Base-by-base conservation (phyloP, 2,888 invertebrate species). In the Tipula unca region DNA sequence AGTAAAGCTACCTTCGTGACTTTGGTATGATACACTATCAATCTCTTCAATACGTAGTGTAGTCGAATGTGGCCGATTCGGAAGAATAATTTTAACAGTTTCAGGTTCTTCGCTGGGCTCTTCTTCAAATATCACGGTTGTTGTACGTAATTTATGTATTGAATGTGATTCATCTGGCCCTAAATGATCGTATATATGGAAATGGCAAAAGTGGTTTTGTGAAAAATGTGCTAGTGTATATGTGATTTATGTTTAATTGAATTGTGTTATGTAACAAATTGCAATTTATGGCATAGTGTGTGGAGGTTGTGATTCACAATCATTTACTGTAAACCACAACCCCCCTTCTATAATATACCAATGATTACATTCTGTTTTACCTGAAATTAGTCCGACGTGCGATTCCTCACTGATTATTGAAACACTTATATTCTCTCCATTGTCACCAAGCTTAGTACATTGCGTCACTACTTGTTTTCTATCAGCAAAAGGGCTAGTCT, bases 91-190 rank as follows among this genome's bases (percentile, higher is more conserved):
- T 87, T 90, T 91, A 89, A 89, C 90, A 86, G 89, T 88, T 87
- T 85, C 86, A 32, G 86, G 85, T 42, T 88, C 88, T 86, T 89
- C 89, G 82, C 87, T 84, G 69, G 87, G 87, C 69, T 89, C 88
- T 88, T 93, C 92, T 88, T 93, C 93, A 88, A 93, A 93, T 90
- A 92, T 92, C 86, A 93, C 92, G 86, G 93, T 92, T 84, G 92
- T 93, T 85, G 93, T 92, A 85, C 92, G 93, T 92, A 93, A 93
- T 92, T 93, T 93, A 92, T 93, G 93, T 90, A 94, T 92, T 87
- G 93, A 92, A 90, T 93, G 94, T 88, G 93, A 92, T 92, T 94
- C 94, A 87, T 93, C 93, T 88, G 94, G 93, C 93, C 94, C 94
- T 94, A 86, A 32, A 42, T 85, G 92, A 87, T 91, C 92, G 90